Base-by-base conservation (phyloP, 2,797 vertebrate species). In the Mus minutoides region DNA sequence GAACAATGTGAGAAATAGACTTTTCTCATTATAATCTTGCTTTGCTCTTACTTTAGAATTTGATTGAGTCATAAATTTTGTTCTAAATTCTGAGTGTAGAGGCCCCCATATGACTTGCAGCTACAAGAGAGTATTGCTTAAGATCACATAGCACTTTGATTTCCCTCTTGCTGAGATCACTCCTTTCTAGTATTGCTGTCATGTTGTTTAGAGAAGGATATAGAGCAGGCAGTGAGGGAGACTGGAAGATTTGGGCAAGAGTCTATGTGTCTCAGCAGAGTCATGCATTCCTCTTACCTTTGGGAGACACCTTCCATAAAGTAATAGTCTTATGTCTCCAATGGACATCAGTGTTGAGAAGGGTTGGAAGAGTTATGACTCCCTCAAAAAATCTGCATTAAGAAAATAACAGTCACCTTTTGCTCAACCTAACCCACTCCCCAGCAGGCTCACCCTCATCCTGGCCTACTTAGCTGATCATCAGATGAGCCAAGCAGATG, bases 31-130 rank as follows among this genome's bases (percentile, higher is more conserved):
- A 90, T 43, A 77, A 31, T 75, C 71, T 94, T 90, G 19, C 31
- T 92, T 69, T 52, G 29, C 49, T 56, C 83, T 93, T 82, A 58
- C 43, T 93, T 94, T 79, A 87, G 75, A 91, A 54, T 92, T 62
- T 88, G 34, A 78, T 85, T 17, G 83, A 69, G 22, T 31, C 43
- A 17, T 77, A 17, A 75, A 54, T 13, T 69, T 78, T 84, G 77
- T 29, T 43, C 67, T 92, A 58, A 94, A 91, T 94, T 83, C 82
- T 91, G 71, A 94, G 80, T 62, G 62, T 24, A 80, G 88, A 83
- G 14, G 22, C 19, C 22, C 75, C 21, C 11, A 6, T 86, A 14
- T 54, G n/a, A 69, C 85, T 90, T 80, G 82, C 75, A 64, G 8
- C 67, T 95, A 54, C 0, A 64, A 71, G 43, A 85, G 3, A 26